phyloP scores from a whole-genome alignment of 2,797 vertebrate species.

The Zalophus californianus region DNA sequence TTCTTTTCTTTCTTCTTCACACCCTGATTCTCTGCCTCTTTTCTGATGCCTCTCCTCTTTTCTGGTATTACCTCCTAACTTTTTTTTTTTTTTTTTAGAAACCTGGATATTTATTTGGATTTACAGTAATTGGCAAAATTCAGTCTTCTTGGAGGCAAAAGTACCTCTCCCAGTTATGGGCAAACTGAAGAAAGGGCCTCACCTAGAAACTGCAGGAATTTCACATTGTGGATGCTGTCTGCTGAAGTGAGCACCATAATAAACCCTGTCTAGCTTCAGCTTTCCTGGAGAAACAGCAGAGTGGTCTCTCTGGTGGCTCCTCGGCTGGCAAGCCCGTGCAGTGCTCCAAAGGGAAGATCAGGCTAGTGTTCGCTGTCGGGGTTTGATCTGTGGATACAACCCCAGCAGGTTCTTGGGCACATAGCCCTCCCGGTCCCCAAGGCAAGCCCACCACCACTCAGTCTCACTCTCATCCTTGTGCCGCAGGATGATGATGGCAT shows the following conservation, averaged over 20 bases:
- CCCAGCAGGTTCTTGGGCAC: no score
- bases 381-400: conserved; percentile 99
- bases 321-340: conserved; percentile 64
- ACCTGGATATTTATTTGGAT: conserved; percentile 72
- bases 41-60: not conserved
- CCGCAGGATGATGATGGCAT: no score
- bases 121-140: conserved; percentile 80
- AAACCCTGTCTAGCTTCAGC: conserved; percentile 76
- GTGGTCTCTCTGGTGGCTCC: conserved; percentile 81
- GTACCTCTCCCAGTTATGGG: conserved; percentile 72
- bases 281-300: conserved; percentile 80
- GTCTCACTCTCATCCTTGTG: no score
- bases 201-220: conserved; percentile 76
- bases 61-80: not conserved
- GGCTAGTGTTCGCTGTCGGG: conserved; percentile 96
- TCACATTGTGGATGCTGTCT: conserved; percentile 81
- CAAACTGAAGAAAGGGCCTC: conserved; percentile 78
- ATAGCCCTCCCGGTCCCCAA: no score
- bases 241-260: conserved; percentile 85
- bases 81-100: not conserved
- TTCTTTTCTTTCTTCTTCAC: not conserved
- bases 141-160: conserved; percentile 64
- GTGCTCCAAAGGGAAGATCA: conserved; percentile 84
- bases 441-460: no score
- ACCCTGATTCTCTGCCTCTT: not conserved